Percentiles rank a stretch among this genome's conserved stretches.
Evolutionary conservation across 1,140 invertebrate genomes (phyloP).

Genomic region (Cylas formicarius): DNA sequence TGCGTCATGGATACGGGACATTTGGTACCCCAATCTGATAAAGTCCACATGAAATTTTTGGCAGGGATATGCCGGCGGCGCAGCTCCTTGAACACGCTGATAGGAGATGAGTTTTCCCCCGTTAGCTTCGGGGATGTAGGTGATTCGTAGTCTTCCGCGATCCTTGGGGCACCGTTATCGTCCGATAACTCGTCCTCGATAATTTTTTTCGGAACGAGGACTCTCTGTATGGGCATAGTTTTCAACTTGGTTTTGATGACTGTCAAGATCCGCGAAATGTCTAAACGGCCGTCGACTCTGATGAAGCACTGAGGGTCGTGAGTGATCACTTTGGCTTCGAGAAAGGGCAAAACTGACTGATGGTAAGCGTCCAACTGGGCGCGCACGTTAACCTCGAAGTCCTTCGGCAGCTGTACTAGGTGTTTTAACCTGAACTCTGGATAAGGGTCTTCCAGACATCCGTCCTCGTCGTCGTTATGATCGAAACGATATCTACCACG

Average conservation of each 20-base stretch:
- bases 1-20: slow-evolving; percentile 53
- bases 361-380: slow-evolving; percentile 45
- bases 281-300: slow-evolving; percentile 48
- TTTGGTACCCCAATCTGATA: slow-evolving; percentile 49
- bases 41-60: slow-evolving; percentile 37
- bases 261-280: slow-evolving; percentile 43
- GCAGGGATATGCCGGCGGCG: slow-evolving; percentile 25
- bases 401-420: slow-evolving; percentile 38
- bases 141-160: slow-evolving; percentile 17
- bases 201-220: slow-evolving; percentile 43
- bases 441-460: slow-evolving; percentile 22
- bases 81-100: slow-evolving; percentile 37
- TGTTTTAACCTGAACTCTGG: slow-evolving; percentile 21
- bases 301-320: slow-evolving; percentile 48
- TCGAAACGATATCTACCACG: slow-evolving; percentile 43
- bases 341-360: slow-evolving; percentile 36
- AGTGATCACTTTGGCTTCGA: slow-evolving; percentile 45
- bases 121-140: slow-evolving; percentile 14
- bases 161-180: slow-evolving; percentile 15
- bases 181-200: slow-evolving; percentile 21
- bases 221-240: slow-evolving; percentile 39
- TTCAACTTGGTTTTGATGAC: slow-evolving; percentile 43
- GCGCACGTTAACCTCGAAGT: slow-evolving; percentile 41
- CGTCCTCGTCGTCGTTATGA: slow-evolving; percentile 13
- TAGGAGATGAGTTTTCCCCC: too few relatives aligned